Evolutionary conservation across 1,140 invertebrate genomes (phyloP).

Genomic region (Drosophila azteca): DNA sequence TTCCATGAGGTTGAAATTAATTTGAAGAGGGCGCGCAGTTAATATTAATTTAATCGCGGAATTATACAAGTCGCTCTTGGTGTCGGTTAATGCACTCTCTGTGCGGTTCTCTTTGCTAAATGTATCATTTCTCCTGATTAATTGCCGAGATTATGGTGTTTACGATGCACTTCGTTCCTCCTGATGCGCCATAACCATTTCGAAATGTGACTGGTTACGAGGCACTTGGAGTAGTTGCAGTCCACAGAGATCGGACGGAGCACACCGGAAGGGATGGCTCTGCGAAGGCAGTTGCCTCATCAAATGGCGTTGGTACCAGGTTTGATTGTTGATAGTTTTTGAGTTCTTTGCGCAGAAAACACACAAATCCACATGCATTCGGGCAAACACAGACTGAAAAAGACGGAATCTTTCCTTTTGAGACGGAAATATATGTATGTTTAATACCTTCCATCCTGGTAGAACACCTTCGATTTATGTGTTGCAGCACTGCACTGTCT

Average conservation of each 20-base stretch:
- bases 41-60: slow-evolving; percentile 72
- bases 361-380: too few species aligned
- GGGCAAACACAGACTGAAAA: too few species aligned
- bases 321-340: too few species aligned
- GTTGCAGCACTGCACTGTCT: neutral
- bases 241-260: slow-evolving; percentile 2
- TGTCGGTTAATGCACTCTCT: slow-evolving; percentile 68
- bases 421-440: too few species aligned
- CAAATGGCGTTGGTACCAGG: too few species aligned
- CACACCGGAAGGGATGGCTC: neutral
- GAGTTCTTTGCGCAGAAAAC: too few species aligned
- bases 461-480: slow-evolving; percentile 1
- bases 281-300: too few species aligned
- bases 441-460: too few species aligned
- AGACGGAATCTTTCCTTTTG: neutral
- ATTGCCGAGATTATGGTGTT: slow-evolving; percentile 30
- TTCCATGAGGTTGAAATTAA: slow-evolving; percentile 42
- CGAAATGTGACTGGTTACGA: slow-evolving; percentile 18
- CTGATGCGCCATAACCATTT: slow-evolving; percentile 19
- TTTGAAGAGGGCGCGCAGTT: slow-evolving; percentile 65
- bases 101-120: slow-evolving; percentile 10
- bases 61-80: slow-evolving; percentile 63
- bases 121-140: slow-evolving; percentile 32
- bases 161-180: slow-evolving; percentile 35
- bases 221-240: slow-evolving; percentile 3